These are phyloP conservation scores for Cydia pomonella DNA, from an alignment of 1,140 invertebrate genomes.

Conservation along the genomic window DNA sequence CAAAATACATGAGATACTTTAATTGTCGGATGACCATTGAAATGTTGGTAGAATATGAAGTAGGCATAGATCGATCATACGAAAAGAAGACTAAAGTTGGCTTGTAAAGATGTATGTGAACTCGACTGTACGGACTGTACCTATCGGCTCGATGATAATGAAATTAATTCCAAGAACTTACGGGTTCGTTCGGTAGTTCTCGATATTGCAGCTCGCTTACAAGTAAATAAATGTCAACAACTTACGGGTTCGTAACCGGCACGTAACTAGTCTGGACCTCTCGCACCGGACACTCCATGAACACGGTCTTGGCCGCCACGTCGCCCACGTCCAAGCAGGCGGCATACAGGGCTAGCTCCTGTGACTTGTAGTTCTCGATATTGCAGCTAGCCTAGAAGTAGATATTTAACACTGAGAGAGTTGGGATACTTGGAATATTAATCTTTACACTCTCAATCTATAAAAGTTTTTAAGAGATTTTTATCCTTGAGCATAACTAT, in stretches of 20 bases:
- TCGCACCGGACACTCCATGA: conserved; percentile 67
- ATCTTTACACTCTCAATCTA: too few species aligned
- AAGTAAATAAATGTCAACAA: conserved; percentile 34
- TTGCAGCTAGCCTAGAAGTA: conserved; percentile 66
- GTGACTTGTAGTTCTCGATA: conserved; percentile 65
- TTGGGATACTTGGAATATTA: too few species aligned
- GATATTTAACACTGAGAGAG: neutral
- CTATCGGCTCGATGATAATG: neutral
- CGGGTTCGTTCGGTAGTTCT: conserved; percentile 72
- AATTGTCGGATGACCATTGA: too few species aligned
- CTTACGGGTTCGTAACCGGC: conserved; percentile 66
- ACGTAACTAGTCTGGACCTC: conserved; percentile 60
- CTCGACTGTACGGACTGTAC: too few species aligned
- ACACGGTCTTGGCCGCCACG: conserved; percentile 60
- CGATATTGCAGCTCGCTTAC: conserved; percentile 70
- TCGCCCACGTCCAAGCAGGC: conserved; percentile 65
- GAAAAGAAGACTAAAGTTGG: too few species aligned
- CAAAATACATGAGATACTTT: too few species aligned
- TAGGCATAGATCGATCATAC: too few species aligned
- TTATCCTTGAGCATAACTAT: too few species aligned
- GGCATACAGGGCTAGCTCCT: conserved; percentile 67
- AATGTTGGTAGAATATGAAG: too few species aligned
- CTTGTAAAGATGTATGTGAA: too few species aligned
- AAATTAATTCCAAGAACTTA: conserved; percentile 15
- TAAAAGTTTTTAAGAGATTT: too few species aligned